Conservation (phyloP, 2,888 invertebrate species). For the Drepana falcataria region DNA sequence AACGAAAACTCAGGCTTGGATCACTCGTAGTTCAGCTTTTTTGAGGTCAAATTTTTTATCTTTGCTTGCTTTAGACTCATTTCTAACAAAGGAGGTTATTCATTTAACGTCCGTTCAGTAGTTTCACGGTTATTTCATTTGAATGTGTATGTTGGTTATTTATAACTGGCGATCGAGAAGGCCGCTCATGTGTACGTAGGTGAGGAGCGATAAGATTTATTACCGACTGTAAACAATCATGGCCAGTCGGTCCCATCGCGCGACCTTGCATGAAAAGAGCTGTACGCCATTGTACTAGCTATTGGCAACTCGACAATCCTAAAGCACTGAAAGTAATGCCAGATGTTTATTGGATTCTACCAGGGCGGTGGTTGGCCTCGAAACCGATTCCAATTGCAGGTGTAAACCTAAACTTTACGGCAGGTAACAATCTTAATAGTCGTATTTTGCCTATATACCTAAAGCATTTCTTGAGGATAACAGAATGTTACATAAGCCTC, state of each 20-base stretch:
- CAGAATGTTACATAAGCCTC: no score
- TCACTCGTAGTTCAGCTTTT: no score
- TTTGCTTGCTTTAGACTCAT: background rate
- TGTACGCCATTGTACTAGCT: slow-evolving; percentile 12
- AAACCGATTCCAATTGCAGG: slow-evolving; percentile 29
- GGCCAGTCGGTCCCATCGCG: slow-evolving; percentile 31
- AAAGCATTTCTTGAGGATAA: slow-evolving; percentile 7
- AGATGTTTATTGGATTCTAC: slow-evolving; percentile 31
- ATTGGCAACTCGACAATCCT: slow-evolving; percentile 17
- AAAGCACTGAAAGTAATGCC: slow-evolving; percentile 35
- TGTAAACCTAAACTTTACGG: no score
- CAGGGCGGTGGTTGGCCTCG: slow-evolving; percentile 36
- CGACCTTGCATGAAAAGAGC: slow-evolving; percentile 35
- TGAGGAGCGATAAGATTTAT: slow-evolving; percentile 44
- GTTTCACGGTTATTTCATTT: slow-evolving; percentile 37
- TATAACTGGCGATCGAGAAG: slow-evolving; percentile 42
- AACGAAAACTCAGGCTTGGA: no score
- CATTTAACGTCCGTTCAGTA: slow-evolving; percentile 13
- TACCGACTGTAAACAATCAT: slow-evolving; percentile 39
- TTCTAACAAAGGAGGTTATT: slow-evolving; percentile 7
- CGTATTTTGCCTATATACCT: slow-evolving; percentile 12
- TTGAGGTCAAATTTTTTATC: no score
- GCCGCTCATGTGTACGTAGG: slow-evolving; percentile 29
- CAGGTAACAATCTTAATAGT: no score
- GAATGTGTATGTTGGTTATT: slow-evolving; percentile 30